Conservation (phyloP, 2,888 invertebrate species). For the Synergus umbraculus region DNA sequence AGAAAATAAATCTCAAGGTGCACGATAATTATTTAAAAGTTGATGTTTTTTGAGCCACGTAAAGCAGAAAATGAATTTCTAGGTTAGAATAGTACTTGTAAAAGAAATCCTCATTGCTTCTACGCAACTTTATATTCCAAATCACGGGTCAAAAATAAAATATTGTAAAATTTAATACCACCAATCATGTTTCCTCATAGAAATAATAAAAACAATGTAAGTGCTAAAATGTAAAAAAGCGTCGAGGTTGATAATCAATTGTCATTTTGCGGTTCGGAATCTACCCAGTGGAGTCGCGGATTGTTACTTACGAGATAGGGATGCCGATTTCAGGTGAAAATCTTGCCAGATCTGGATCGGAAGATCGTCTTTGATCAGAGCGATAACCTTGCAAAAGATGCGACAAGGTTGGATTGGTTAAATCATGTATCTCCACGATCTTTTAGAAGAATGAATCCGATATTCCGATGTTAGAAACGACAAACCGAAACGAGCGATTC, state of each 20-base stretch:
- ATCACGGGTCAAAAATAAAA: not conserved
- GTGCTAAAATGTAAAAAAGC: not conserved
- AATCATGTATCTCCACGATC: not conserved
- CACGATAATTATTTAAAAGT: too few species aligned
- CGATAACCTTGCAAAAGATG: not conserved
- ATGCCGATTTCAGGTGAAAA: not conserved
- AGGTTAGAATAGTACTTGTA: slow-evolving; percentile 15
- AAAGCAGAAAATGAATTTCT: slow-evolving; percentile 1
- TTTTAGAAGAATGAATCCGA: not conserved
- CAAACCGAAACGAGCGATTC: slow-evolving; percentile 40
- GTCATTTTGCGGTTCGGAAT: not conserved
- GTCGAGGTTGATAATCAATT: not conserved
- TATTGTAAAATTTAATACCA: not conserved
- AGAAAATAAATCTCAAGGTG: too few species aligned
- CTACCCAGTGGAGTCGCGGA: not conserved
- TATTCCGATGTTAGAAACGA: not conserved
- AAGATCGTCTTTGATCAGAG: not conserved
- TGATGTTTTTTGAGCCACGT: too few species aligned
- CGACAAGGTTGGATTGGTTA: not conserved
- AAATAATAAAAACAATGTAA: not conserved
- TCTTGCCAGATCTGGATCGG: not conserved
- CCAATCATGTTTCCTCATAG: not conserved
- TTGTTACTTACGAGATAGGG: not conserved
- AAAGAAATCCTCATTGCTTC: not conserved
- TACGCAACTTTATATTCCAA: not conserved